Base-by-base conservation (phyloP, 2,888 invertebrate species). In the Drosophila mulleri region DNA sequence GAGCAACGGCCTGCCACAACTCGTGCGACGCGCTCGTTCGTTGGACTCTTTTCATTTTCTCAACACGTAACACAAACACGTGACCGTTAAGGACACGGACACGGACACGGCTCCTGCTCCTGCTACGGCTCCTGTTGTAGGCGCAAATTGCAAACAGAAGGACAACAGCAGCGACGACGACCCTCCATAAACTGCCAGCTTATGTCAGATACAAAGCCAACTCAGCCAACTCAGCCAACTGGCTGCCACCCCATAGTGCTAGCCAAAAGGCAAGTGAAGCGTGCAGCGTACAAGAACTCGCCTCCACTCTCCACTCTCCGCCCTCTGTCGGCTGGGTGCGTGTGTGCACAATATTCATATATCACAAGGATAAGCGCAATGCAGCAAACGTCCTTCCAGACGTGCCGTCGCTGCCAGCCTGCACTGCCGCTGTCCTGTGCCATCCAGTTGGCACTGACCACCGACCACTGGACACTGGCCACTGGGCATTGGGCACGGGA, bases 281-380 rank as follows among this genome's bases (percentile, higher is more conserved):
- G 73, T 67, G 70, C 54, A 52, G 66, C 71, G 54, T 74, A 78
- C 78, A 79, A 82, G 74, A 66, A 70, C 75, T 70, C 68, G 32
- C 50, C 50, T 50, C 45, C 56, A 68, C 39, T 39, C 54, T 50
- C 56, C 16, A 9, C 32, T 14, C 37, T 37, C 37, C 14, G 9
- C 32, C 37, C 14, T 14, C 37, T 37, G 41, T 26, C 50, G 59
- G 74, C 66, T 63, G 75, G 53, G 73, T 91, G 84, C 86, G 90
- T 88, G 82, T 85, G 83, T 91, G 87, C 83, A 92, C 92, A 91
- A 92, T 92, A 91, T 92, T 84, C 92, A 92, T 92, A 92, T 91
- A 91, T 92, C 92, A 91, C 91, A 91, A 91, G 92, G 92, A 93
- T 92, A 93, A 92, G 93, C 92, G 92, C 92, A 92, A 84, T 92